These are phyloP conservation scores for Trichogramma pretiosum DNA, from an alignment of 1,140 invertebrate genomes.

Conservation along the genomic window DNA sequence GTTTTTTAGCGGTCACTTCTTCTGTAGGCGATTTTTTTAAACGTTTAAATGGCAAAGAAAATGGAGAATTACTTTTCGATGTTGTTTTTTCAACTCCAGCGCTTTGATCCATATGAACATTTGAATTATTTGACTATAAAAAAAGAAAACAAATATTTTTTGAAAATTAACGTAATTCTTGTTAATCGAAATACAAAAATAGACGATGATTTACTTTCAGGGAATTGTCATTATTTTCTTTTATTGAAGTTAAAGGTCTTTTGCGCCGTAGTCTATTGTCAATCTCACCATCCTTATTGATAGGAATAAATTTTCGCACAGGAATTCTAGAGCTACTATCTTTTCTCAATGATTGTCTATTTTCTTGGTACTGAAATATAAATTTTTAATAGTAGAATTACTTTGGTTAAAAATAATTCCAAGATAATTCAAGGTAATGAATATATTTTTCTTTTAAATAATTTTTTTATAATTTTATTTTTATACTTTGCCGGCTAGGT, in stretches of 20 bases:
- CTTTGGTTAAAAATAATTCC: neutral
- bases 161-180: too few species aligned
- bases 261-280: slow-evolving; percentile 29
- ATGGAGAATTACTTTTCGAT: slow-evolving; percentile 13
- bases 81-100: slow-evolving; percentile 22
- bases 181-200: too few species aligned
- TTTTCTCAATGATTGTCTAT: slow-evolving; percentile 52
- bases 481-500: too few species aligned
- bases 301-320: slow-evolving; percentile 45
- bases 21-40: slow-evolving; percentile 20
- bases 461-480: too few species aligned
- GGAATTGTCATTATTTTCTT: too few species aligned
- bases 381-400: neutral
- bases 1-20: too few species aligned
- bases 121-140: slow-evolving; percentile 27
- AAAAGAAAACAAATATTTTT: too few species aligned
- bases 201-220: too few species aligned
- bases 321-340: slow-evolving; percentile 52
- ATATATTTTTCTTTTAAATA: neutral
- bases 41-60: slow-evolving; percentile 23
- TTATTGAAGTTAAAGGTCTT: slow-evolving; percentile 21
- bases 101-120: slow-evolving; percentile 33
- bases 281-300: slow-evolving; percentile 30
- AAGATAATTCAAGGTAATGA: neutral
- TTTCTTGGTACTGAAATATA: slow-evolving; percentile 42